Conservation (phyloP, 2,797 vertebrate species). For the Coreius guichenoti region DNA sequence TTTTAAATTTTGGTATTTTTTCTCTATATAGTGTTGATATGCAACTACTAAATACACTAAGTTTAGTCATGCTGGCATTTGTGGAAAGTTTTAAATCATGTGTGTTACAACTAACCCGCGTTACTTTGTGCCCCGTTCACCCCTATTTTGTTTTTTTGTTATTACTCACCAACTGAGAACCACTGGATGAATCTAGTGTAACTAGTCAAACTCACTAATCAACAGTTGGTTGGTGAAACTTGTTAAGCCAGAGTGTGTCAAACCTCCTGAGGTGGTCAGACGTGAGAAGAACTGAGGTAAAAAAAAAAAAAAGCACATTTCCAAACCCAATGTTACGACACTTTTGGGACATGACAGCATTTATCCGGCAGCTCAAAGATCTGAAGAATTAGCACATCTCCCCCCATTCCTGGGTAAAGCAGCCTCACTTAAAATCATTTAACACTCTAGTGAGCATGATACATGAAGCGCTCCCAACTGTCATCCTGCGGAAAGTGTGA, state of each 20-base stretch:
- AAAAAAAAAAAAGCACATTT: constrained; percentile 9
- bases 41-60: too few relatives aligned
- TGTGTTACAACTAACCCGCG: too few relatives aligned
- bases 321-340: constrained; percentile 1
- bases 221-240: background rate
- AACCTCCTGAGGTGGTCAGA: constrained; percentile 5
- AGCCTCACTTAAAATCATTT: constrained; percentile 50
- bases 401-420: constrained; percentile 24
- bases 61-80: too few relatives aligned
- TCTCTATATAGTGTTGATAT: too few relatives aligned
- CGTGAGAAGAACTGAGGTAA: background rate
- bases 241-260: background rate
- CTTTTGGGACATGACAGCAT: background rate
- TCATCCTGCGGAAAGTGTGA: constrained; percentile 8
- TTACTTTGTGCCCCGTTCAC: too few relatives aligned
- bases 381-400: constrained; percentile 4
- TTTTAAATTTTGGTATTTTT: too few relatives aligned
- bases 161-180: background rate
- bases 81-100: too few relatives aligned
- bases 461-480: constrained; percentile 40
- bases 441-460: constrained; percentile 48
- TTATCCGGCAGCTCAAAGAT: constrained; percentile 1
- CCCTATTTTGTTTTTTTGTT: background rate
- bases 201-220: background rate
- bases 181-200: background rate